These are phyloP conservation scores for Lathamus discolor DNA, from an alignment of 2,113 vertebrate species.

Conservation along the genomic window DNA sequence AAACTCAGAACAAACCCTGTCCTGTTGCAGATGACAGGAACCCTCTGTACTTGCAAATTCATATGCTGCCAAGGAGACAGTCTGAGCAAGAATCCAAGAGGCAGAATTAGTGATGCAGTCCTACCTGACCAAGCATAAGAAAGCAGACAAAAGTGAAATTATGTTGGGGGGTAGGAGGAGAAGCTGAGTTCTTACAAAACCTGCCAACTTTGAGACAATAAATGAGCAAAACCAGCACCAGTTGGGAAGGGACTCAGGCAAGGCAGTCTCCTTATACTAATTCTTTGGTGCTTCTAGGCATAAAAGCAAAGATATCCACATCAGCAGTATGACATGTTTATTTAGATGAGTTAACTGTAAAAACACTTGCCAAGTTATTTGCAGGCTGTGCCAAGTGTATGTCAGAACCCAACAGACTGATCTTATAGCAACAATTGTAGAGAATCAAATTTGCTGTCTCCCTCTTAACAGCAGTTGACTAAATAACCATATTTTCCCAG, in stretches of 20 bases:
- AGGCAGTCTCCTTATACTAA: neutral
- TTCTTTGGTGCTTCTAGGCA: neutral
- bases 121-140: neutral
- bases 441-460: neutral
- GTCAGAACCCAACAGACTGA: slow-evolving; percentile 27
- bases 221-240: slow-evolving; percentile 5
- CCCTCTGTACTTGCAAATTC: neutral
- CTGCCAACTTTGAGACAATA: neutral
- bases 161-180: rapidly evolving
- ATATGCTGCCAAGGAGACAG: neutral
- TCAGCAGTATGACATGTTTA: slow-evolving; percentile 36
- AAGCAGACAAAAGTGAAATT: neutral
- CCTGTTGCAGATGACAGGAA: neutral
- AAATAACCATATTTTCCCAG: neutral
- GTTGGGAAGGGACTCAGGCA: neutral
- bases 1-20: neutral
- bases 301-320: neutral
- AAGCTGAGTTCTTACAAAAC: neutral
- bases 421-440: neutral
- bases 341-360: slow-evolving; percentile 50
- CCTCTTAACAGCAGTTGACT: neutral
- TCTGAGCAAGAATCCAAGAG: neutral
- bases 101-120: neutral
- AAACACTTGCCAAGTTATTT: slow-evolving; percentile 41
- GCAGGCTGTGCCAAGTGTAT: slow-evolving; percentile 18